Conservation (phyloP, 2,797 vertebrate genomes). For the Malacoraja senta region DNA sequence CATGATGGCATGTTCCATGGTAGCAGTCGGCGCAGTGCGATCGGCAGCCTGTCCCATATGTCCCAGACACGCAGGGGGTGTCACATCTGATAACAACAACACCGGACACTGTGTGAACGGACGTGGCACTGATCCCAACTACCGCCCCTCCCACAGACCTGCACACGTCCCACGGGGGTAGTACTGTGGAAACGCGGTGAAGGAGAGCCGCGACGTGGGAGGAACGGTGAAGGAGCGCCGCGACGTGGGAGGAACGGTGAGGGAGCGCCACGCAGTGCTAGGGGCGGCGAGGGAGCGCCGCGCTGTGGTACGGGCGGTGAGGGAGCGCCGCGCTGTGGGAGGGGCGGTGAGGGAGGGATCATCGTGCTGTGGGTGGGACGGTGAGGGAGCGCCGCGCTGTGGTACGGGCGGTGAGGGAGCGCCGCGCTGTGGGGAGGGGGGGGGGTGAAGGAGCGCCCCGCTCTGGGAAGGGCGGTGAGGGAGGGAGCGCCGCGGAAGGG, state of each 20-base stretch:
- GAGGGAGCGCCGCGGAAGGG: no score
- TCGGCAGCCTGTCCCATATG: slow-evolving; percentile 70
- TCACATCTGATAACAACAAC: slow-evolving; percentile 67
- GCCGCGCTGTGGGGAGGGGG: not conserved
- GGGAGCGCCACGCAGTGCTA: not conserved
- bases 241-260: no score
- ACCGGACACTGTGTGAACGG: fast-evolving
- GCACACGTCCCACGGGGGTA: not conserved
- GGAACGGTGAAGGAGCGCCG: not conserved
- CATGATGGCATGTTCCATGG: slow-evolving; percentile 70
- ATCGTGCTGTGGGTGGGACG: no score
- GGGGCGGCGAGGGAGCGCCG: no score
- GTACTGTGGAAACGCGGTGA: no score
- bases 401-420: not conserved
- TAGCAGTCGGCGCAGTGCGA: slow-evolving; percentile 67
- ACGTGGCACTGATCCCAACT: no score
- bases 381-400: no score
- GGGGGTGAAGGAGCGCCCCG: not conserved
- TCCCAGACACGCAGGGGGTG: slow-evolving; percentile 60
- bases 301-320: no score
- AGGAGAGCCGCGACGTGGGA: no score
- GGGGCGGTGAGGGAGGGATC: no score
- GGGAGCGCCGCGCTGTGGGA: not conserved
- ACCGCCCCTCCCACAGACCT: not conserved
- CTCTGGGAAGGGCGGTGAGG: not conserved